phyloP scores from a whole-genome alignment of 2,113 vertebrate species.

The Cottus gobio region DNA sequence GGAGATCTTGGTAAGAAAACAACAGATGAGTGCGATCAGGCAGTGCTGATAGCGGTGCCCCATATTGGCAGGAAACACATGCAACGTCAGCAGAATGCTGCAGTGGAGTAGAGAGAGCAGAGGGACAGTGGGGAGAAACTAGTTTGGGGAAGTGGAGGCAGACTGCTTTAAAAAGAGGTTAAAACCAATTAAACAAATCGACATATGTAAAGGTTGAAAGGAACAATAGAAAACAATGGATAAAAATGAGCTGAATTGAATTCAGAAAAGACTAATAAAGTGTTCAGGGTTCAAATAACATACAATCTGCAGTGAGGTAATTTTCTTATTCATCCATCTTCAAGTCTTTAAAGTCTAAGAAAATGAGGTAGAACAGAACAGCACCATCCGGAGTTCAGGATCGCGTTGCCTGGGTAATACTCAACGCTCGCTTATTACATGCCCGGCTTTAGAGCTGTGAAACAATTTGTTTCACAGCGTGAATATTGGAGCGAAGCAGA shows the following conservation, averaged over 20 bases:
- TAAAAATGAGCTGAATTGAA: constrained; percentile 18
- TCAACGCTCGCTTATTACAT: neutral
- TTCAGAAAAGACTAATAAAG: constrained; percentile 2
- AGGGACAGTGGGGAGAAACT: constrained; percentile 23
- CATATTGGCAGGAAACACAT: constrained; percentile 41
- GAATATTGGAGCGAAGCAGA: neutral
- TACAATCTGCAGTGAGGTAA: neutral
- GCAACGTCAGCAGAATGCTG: constrained; percentile 60
- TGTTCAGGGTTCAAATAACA: neutral
- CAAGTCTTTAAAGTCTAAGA: constrained; percentile 11
- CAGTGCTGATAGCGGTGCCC: constrained; percentile 44
- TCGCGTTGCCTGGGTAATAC: constrained; percentile 7
- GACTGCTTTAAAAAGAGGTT: constrained; percentile 28
- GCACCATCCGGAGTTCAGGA: constrained; percentile 3
- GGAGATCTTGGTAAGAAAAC: constrained; percentile 35
- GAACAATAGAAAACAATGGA: neutral
- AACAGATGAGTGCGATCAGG: constrained; percentile 56
- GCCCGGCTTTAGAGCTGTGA: neutral
- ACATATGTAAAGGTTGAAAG: constrained; percentile 30
- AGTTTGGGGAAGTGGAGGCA: constrained; percentile 29
- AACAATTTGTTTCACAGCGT: too few relatives aligned
- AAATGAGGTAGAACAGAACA: constrained; percentile 1
- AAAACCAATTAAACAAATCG: constrained; percentile 11
- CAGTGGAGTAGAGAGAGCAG: constrained; percentile 23
- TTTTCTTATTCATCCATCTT: neutral